Percentiles rank a stretch among this genome's conserved stretches.
Evolutionary conservation across 2,888 invertebrate species (phyloP).

Genomic region (Gryllus longicercus): DNA sequence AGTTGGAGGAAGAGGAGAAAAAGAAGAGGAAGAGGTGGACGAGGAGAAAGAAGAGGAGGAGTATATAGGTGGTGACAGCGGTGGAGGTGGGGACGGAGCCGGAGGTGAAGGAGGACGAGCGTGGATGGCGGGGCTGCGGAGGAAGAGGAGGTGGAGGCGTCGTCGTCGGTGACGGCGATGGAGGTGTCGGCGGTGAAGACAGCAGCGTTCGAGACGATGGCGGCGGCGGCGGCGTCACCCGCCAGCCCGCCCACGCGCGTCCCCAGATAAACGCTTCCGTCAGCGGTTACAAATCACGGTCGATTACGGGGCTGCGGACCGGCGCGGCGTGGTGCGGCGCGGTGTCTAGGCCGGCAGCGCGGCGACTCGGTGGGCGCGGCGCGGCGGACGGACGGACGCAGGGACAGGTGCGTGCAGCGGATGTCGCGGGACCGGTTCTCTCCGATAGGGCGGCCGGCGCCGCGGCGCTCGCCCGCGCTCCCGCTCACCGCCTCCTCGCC

Average conservation of each 20-base stretch:
- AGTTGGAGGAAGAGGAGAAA: not conserved
- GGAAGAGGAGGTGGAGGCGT: too few species aligned
- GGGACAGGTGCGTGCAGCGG: slow-evolving; percentile 6
- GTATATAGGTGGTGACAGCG: too few species aligned
- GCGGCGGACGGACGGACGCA: not conserved
- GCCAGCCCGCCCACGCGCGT: not conserved
- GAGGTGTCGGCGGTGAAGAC: too few species aligned
- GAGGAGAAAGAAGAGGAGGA: too few species aligned
- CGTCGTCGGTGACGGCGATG: too few species aligned
- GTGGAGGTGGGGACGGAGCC: too few species aligned
- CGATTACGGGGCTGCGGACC: not conserved
- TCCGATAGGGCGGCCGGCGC: not conserved
- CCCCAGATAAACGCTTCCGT: not conserved
- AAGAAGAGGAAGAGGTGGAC: not conserved
- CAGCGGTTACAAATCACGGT: not conserved
- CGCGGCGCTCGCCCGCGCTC: too few species aligned
- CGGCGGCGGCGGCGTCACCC: not conserved
- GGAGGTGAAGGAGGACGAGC: too few species aligned
- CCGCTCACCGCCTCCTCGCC: too few species aligned
- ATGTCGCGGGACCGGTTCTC: not conserved
- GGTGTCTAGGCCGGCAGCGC: not conserved
- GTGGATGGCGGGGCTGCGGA: too few species aligned
- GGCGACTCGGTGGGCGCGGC: not conserved
- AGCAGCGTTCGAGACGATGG: too few species aligned
- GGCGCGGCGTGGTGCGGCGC: not conserved